Conservation (phyloP, 2,113 vertebrate species). For the Cryptomyrus ogoouensis region DNA sequence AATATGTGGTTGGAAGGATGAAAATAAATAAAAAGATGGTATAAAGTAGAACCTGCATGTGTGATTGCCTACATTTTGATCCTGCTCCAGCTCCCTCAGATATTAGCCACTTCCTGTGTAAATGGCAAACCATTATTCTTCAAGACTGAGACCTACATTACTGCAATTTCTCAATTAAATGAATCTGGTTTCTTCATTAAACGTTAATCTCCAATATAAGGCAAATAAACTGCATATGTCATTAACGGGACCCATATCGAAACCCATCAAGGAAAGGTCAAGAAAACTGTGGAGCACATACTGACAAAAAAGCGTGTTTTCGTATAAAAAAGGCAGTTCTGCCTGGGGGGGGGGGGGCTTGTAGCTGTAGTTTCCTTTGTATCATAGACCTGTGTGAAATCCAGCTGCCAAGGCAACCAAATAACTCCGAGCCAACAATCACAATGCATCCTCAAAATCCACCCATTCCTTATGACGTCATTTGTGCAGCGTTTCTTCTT, state of each 20-base stretch:
- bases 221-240: conserved; percentile 66
- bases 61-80: conserved; percentile 49
- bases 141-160: conserved; percentile 63
- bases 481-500: neutral
- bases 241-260: conserved; percentile 45
- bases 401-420: neutral
- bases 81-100: conserved; percentile 16
- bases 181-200: conserved; percentile 66
- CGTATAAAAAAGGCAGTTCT: neutral
- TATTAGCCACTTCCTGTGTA: conserved; percentile 30
- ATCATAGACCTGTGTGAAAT: neutral
- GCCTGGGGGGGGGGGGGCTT: neutral
- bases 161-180: conserved; percentile 67
- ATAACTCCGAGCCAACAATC: neutral
- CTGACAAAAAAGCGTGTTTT: neutral
- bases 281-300: neutral
- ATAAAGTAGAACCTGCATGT: neutral
- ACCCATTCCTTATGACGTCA: neutral
- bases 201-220: conserved; percentile 68
- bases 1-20: neutral
- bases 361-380: neutral
- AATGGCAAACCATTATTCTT: conserved; percentile 50
- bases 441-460: neutral
- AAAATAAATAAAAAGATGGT: neutral
- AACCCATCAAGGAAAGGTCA: conserved; percentile 9